phyloP scores from a whole-genome alignment of 2,888 invertebrate species.

The Nebria salina region DNA sequence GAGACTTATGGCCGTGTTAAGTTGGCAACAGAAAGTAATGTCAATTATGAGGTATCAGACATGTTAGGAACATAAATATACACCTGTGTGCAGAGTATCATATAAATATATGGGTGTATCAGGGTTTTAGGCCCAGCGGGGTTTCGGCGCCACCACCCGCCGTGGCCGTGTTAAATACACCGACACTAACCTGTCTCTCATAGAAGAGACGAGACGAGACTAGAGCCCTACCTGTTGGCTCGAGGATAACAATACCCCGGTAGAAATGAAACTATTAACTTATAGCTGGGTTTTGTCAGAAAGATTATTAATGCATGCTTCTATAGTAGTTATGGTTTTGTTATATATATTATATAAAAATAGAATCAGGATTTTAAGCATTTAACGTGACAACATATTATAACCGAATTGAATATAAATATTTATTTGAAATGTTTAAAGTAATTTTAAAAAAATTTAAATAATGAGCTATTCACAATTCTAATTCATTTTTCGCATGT shows the following conservation, averaged over 20 bases:
- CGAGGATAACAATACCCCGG: not conserved
- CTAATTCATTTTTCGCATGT: too few relatives aligned
- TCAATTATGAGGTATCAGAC: slow-evolving; percentile 15
- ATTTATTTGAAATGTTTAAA: too few relatives aligned
- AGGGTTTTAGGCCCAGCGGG: slow-evolving; percentile 25
- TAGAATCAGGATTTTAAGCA: not conserved
- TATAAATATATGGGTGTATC: slow-evolving; percentile 19
- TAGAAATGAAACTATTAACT: not conserved
- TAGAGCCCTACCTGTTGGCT: not conserved
- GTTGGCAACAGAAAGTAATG: not conserved
- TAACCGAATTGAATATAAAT: too few relatives aligned
- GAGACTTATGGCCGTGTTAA: not conserved
- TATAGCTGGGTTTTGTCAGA: not conserved
- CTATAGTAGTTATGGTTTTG: not conserved
- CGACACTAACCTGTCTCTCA: not conserved
- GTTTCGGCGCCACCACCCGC: slow-evolving; percentile 39
- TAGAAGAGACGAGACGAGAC: not conserved
- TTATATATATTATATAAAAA: not conserved
- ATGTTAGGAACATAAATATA: slow-evolving; percentile 7
- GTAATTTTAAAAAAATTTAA: too few relatives aligned
- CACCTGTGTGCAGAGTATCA: slow-evolving; percentile 10
- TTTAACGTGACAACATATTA: too few relatives aligned
- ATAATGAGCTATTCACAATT: too few relatives aligned
- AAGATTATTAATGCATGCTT: not conserved
- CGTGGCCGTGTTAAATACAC: slow-evolving; percentile 13